Conservation (phyloP, 2,888 invertebrate species). For the Eristalis tenax region DNA sequence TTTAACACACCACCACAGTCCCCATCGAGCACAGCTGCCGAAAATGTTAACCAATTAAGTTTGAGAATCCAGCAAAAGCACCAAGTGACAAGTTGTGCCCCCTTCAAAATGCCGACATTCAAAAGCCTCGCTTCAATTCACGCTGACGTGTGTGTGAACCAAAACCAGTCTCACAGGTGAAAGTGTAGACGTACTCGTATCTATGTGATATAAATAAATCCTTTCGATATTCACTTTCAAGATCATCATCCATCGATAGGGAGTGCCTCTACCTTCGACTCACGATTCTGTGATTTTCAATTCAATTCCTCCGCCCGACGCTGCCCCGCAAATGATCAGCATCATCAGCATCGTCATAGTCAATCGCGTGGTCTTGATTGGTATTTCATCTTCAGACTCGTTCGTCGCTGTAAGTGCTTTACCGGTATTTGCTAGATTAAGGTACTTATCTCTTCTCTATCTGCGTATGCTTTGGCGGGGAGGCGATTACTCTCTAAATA, state of each 20-base stretch:
- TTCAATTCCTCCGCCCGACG: neutral
- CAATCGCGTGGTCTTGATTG: conserved; percentile 15
- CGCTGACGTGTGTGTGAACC: neutral
- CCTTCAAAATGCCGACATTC: conserved; percentile 3
- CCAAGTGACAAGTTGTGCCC: conserved; percentile 42
- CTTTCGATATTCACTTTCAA: conserved; percentile 68
- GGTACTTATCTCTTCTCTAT: conserved; percentile 55
- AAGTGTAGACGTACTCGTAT: conserved; percentile 48
- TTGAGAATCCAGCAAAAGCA: neutral
- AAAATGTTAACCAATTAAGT: conserved; percentile 63
- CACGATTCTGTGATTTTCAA: conserved; percentile 56
- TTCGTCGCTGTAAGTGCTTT: conserved; percentile 55
- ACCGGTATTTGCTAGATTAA: conserved; percentile 62
- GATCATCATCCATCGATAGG: conserved; percentile 60
- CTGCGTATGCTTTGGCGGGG: conserved; percentile 27
- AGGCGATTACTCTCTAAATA: conserved; percentile 46
- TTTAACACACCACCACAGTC: neutral
- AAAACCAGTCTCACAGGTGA: conserved; percentile 44
- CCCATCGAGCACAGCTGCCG: conserved; percentile 44
- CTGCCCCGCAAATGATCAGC: neutral
- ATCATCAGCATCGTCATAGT: neutral
- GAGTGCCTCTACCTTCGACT: conserved; percentile 55
- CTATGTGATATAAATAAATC: conserved; percentile 34
- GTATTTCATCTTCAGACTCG: conserved; percentile 40
- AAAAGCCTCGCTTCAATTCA: neutral